Evolutionary conservation across 2,113 vertebrate species (phyloP), one percentile per base, ranked within the genome.

Genomic region (Periophthalmus modestus): DNA sequence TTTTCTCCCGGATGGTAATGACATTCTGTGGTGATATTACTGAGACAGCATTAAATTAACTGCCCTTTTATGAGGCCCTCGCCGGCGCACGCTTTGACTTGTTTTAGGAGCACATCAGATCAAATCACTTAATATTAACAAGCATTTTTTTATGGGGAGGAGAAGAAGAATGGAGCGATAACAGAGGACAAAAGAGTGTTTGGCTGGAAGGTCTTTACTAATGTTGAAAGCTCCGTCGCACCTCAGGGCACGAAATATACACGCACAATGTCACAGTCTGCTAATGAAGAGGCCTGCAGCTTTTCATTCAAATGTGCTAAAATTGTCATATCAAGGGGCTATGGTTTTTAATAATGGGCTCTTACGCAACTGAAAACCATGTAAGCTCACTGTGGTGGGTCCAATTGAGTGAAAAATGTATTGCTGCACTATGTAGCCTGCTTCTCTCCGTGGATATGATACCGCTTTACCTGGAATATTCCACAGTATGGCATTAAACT

Each of bases 21-120:
- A 65, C 66, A 75, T 52, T 74, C 74, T 34, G 47, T 57, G 24
- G 73, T 78, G 77, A 75, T 77, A 67, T 70, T 69, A 71, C 66
- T 18, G 54, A 58, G 43, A 73, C 70, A 21, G 48, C 9, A 66
- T 15, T 71, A 59, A 77, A 74, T 62, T 55, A 69, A 66, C 7
- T 15, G 66, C 59, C 65, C 23, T 48, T 68, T 79, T 74, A 67
- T 47, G 66, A 58, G 66, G 66, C 33, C 52, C 68, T 68, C 50
- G 33, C 4, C 48, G 72, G 55, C 16, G 34, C 47, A 58, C 46
- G 48, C 66, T 39, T 72, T 68, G 14, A 47, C 48, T 69, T 55
- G n/a, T 55, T 84, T 84, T 69, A 67, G 59, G 63, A 55, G 28
- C 59, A 69, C 71, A 67, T 74, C 23, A 65, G 54, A 48, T 63